A percentile compares a stretch with the other conserved stretches of the same genome.
These are phyloP conservation scores for Tridacna crocea DNA, from an alignment of 2,888 invertebrate species.

Conservation along the genomic window DNA sequence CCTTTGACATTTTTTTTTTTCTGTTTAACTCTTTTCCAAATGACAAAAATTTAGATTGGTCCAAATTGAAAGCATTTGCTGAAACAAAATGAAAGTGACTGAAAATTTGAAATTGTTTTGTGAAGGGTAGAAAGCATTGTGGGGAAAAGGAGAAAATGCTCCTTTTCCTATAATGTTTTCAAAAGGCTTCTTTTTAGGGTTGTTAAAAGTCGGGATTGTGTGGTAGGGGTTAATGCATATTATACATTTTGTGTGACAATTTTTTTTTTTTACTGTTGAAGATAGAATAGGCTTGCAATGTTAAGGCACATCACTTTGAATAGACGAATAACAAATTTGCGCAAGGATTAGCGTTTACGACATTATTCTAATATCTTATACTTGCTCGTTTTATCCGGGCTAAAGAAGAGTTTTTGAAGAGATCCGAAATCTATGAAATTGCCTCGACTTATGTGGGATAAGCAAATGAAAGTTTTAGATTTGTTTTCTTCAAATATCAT, in stretches of 20 bases:
- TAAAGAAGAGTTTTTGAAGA: constrained; percentile 12
- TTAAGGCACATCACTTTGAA: neutral
- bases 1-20: too few species aligned
- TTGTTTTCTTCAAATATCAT: constrained; percentile 66
- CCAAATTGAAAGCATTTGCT: too few species aligned
- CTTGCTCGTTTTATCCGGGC: constrained; percentile 14
- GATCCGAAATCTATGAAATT: constrained; percentile 58
- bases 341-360: constrained; percentile 47
- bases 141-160: too few species aligned
- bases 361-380: neutral
- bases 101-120: too few species aligned
- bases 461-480: constrained; percentile 59
- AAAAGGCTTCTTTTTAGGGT: too few species aligned
- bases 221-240: too few species aligned
- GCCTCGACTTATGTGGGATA: constrained; percentile 62
- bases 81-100: too few species aligned
- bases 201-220: too few species aligned
- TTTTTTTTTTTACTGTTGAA: neutral
- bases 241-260: neutral
- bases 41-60: too few species aligned
- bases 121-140: too few species aligned
- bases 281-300: neutral
- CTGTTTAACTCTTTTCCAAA: too few species aligned
- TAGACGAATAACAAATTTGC: constrained; percentile 46
- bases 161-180: too few species aligned